Conservation (phyloP, 2,888 invertebrate species). For the Rotaria macrura region DNA sequence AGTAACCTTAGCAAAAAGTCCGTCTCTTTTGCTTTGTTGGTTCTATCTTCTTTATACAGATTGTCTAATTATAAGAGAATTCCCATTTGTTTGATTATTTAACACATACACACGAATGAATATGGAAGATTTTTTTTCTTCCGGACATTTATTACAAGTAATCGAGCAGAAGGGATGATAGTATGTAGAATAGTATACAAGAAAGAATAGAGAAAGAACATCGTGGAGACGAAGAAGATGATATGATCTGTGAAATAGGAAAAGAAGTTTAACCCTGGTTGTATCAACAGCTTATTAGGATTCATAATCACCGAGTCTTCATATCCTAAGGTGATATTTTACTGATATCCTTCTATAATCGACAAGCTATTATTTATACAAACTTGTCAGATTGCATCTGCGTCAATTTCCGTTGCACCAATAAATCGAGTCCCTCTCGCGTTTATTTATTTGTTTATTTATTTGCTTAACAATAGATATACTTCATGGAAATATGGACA, state of each 20-base stretch:
- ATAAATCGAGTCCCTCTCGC: background rate
- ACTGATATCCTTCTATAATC: background rate
- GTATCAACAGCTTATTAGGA: background rate
- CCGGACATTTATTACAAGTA: background rate
- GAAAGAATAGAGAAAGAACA: background rate
- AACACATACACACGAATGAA: background rate
- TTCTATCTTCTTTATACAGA: background rate
- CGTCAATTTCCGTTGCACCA: background rate
- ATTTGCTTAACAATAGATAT: background rate
- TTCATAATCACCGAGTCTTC: background rate
- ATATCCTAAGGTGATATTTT: background rate
- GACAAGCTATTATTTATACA: background rate
- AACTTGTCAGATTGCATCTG: background rate
- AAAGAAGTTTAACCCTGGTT: background rate
- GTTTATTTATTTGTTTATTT: too few relatives aligned
- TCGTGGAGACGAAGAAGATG: background rate
- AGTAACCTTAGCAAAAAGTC: background rate
- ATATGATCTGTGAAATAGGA: background rate
- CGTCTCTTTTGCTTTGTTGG: background rate
- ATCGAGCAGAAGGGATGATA: background rate
- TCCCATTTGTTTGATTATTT: slow-evolving; percentile 1
- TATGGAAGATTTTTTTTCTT: background rate
- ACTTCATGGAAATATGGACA: background rate
- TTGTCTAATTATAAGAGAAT: background rate
- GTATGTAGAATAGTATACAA: background rate